These are phyloP conservation scores for Minunthozetes semirufus DNA, from an alignment of 2,888 invertebrate species.

Conservation along the genomic window DNA sequence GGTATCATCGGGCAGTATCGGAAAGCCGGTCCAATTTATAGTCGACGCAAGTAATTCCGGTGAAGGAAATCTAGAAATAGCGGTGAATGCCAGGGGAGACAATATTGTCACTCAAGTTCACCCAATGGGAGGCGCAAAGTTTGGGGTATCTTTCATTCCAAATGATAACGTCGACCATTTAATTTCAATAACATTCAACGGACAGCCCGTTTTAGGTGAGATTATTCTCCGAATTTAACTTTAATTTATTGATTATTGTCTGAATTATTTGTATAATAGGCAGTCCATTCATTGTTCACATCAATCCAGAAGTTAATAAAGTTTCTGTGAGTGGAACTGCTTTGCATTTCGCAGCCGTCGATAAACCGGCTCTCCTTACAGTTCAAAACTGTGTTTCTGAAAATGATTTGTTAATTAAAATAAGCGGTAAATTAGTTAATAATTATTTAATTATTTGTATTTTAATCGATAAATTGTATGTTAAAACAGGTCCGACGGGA, in stretches of 20 bases:
- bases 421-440: constrained; percentile 70
- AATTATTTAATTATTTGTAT: background rate
- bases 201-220: constrained; percentile 59
- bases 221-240: background rate
- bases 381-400: constrained; percentile 62
- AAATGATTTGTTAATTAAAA: constrained; percentile 90
- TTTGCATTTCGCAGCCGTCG: constrained; percentile 54
- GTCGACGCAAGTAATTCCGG: constrained; percentile 95
- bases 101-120: constrained; percentile 93
- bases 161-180: constrained; percentile 88
- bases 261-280: constrained; percentile 56
- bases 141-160: constrained; percentile 93
- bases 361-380: constrained; percentile 54
- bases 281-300: constrained; percentile 81
- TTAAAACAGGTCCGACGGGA: constrained; percentile 2
- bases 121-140: constrained; percentile 79
- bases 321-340: constrained; percentile 59
- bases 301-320: constrained; percentile 56
- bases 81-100: constrained; percentile 66
- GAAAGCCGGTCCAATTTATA: constrained; percentile 82
- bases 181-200: constrained; percentile 95
- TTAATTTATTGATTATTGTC: constrained; percentile 54
- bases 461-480: background rate
- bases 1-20: constrained; percentile 75
- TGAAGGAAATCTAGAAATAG: constrained; percentile 93